Evolutionary conservation across 2,888 invertebrate genomes (phyloP), one percentile per base, ranked within the genome.

Genomic region (Sarcophaga subvicina): DNA sequence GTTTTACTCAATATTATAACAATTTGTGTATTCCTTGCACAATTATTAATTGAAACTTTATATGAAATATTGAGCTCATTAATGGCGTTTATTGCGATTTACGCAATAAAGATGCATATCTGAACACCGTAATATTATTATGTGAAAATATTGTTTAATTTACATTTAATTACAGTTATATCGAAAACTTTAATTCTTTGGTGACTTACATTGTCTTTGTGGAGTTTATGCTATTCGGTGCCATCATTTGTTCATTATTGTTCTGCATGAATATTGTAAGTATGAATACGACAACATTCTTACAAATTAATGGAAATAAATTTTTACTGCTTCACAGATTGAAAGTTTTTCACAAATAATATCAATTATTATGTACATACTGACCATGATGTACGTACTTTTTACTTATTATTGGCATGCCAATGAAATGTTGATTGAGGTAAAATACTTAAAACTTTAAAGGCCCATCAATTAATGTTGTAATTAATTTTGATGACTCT

Each of bases 391-490:
- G 49, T 93, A 91, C 86, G 90, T 93, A 0, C 89, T 93, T 0
- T 93, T 90, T 84, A 91, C 91, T n/a, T 92, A 91, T 59, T 93
- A 93, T 85, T 93, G 92, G 90, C 89, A 91, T 49, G 92, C 93
- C 78, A 92, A 93, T 89, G 92, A 93, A 78, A 85, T 93, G 81
- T 84, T 90, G 8, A 88, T 90, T 75, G 91, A 91, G 91, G 93
- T 92, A 83, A 73, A 83, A 75, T 76, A 67, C 71, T 78, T 20
- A 3, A 54, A 8, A 20, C n/a, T 62, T 54, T n/a, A 67, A 70
- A 70, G n/a, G 17, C 17, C 2, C 11, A 27, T 47, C 69, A 59
- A 70, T 59, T 64, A 37, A 76, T 45, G 70, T 75, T 54, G 12
- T 1, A 60, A 66, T 64, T 37, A 64, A 80, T 27, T 64, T 60